Evolutionary conservation across 2,888 invertebrate genomes (phyloP), one percentile per base, ranked within the genome.

Genomic region (Ptilodon capucinus): DNA sequence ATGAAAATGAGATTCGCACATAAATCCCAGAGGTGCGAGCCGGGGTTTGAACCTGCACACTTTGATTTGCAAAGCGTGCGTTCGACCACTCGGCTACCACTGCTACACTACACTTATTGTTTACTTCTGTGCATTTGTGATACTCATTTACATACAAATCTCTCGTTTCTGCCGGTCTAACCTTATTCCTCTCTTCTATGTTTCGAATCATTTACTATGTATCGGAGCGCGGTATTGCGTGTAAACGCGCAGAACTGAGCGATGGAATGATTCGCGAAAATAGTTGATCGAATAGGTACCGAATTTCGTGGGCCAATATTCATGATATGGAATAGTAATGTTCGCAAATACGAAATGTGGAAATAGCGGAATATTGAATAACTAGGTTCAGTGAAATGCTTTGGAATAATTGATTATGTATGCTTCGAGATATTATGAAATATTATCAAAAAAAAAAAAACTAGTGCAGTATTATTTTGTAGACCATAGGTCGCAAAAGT

Each of bases 211-310:
- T 60, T 57, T 51, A 21, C 38, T 40, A 36, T 40, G 38, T 40
- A 35, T 40, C 25, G 14, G 25, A 25, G 16, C 40, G 40, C 16
- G 21, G 14, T 11, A 13, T 34, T 62, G 50, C 60, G 62, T 62
- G 50, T 54, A 51, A 57, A 56, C 51, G 56, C 42, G 42, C 41
- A 19, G 38, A 41, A 57, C 48, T 54, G 48, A 56, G 48, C 46
- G 53, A 55, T 47, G 48, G 46, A 61, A 61, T 57, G 53, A 49
- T 55, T 57, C 61, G 43, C 51, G 40, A 51, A 64, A 64, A 64
- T 60, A 55, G 35, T 46, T 55, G 49, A 54, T 57, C 43, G 42
- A 60, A 56, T 56, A 16, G 16, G 19, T 16, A 16, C 36, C 23
- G 40, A 40, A 40, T 40, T 23, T 25, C 16, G 40, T 40, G 1